Evolutionary conservation across 2,113 vertebrate species (phyloP).

Genomic region (Dipodomys ordii): DNA sequence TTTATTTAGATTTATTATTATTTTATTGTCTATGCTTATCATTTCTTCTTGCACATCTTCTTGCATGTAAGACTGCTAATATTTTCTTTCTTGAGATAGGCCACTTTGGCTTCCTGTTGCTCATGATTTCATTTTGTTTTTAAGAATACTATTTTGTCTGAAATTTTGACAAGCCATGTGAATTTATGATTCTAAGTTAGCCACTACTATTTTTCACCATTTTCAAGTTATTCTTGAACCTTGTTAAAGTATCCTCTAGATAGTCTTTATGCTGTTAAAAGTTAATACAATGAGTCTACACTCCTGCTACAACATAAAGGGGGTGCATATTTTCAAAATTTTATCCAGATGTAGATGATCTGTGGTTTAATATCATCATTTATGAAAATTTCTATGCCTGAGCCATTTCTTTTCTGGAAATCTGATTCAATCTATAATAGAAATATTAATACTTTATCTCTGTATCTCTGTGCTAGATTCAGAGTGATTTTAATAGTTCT

Average conservation of each 20-base stretch:
- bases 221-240: neutral
- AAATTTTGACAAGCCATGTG: neutral
- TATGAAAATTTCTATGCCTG: neutral
- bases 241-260: neutral
- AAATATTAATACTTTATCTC: neutral
- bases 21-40: neutral
- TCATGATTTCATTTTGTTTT: neutral
- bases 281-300: neutral
- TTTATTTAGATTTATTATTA: conserved; percentile 7
- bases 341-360: neutral
- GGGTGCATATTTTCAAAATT: neutral
- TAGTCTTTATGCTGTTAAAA: neutral
- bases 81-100: neutral
- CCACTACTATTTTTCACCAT: neutral
- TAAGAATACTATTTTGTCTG: neutral
- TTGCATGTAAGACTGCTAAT: neutral
- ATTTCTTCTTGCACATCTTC: neutral
- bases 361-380: neutral
- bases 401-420: neutral
- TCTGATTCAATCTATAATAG: neutral
- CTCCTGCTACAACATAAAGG: neutral
- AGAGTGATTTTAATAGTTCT: neutral
- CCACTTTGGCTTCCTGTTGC: neutral
- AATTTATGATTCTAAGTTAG: neutral
- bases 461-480: neutral